Conservation (phyloP, 2,888 invertebrate genomes). For the Schizotus pectinicornis region DNA sequence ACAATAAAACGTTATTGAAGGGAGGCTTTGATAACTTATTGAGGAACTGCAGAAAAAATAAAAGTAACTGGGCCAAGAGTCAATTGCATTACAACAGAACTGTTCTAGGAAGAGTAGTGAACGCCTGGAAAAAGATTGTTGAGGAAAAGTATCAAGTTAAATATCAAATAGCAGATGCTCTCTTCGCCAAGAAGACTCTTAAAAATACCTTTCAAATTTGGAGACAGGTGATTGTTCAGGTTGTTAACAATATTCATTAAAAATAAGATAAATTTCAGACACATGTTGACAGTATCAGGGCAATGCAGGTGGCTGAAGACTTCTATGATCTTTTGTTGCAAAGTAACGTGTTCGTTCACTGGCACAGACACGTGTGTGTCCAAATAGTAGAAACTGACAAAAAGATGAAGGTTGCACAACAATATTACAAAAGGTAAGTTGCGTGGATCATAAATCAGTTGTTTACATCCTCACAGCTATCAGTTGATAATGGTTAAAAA, state of each 20-base stretch:
- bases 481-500: neutral
- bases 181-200: constrained; percentile 61
- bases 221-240: constrained; percentile 55
- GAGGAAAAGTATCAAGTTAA: constrained; percentile 54
- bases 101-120: constrained; percentile 38
- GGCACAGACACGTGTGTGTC: constrained; percentile 46
- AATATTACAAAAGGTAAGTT: constrained; percentile 61
- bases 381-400: constrained; percentile 42
- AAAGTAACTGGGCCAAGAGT: constrained; percentile 49
- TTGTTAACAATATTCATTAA: neutral
- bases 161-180: constrained; percentile 64
- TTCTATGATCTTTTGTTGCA: constrained; percentile 65
- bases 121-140: constrained; percentile 40
- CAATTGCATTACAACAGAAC: constrained; percentile 42
- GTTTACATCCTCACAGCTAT: too few species aligned
- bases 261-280: constrained; percentile 53
- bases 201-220: constrained; percentile 60
- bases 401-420: constrained; percentile 53
- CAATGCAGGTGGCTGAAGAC: constrained; percentile 74
- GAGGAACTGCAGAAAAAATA: constrained; percentile 50
- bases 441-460: too few species aligned
- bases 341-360: constrained; percentile 47
- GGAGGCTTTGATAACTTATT: constrained; percentile 54
- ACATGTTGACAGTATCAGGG: constrained; percentile 59
- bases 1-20: constrained; percentile 53